phyloP scores from a whole-genome alignment of 2,797 vertebrate species.

The Chaenodraco wilsoni region DNA sequence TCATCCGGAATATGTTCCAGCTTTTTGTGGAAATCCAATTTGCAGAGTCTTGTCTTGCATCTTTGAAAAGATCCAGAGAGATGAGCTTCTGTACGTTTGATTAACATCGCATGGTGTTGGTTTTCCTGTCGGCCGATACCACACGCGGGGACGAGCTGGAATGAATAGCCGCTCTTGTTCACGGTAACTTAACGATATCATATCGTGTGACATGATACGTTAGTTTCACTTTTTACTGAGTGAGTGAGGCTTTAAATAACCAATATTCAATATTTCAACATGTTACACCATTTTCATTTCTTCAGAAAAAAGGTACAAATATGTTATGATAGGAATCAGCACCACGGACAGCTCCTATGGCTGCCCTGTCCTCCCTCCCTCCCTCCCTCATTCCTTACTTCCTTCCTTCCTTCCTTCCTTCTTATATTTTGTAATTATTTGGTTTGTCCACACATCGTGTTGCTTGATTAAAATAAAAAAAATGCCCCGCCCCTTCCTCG shows the following conservation, averaged over 20 bases:
- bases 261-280: no score
- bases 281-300: no score
- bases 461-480: no score
- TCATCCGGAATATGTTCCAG: background rate
- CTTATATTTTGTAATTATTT: no score
- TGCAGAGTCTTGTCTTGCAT: background rate
- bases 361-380: no score
- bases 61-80: background rate
- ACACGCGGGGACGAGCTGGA: background rate
- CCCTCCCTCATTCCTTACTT: no score
- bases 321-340: constrained; percentile 47
- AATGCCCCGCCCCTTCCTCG: constrained; percentile 50
- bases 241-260: no score
- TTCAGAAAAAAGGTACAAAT: constrained; percentile 20
- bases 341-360: constrained; percentile 76
- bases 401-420: no score
- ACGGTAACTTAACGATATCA: constrained; percentile 15
- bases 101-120: background rate
- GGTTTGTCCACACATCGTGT: no score
- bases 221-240: no score
- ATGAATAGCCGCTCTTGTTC: background rate
- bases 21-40: background rate
- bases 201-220: no score
- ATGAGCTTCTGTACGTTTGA: background rate
- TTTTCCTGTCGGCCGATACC: background rate